Percentiles rank a stretch among this genome's conserved stretches.
phyloP scores from a whole-genome alignment of 2,797 vertebrate species.

The Xenopus petersii region DNA sequence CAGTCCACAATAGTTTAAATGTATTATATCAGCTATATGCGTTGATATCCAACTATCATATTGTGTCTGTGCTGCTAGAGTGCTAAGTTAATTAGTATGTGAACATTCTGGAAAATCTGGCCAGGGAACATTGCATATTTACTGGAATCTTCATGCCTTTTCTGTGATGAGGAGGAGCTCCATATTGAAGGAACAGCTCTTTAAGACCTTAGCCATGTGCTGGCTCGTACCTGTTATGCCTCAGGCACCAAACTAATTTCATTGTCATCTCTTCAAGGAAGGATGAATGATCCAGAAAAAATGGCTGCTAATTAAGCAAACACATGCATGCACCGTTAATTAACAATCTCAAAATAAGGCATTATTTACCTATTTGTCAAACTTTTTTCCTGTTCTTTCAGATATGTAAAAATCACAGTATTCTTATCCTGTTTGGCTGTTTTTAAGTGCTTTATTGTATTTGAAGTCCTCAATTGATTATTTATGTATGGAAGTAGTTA shows the following conservation, averaged over 20 bases:
- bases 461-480: conserved; percentile 32
- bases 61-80: too few species aligned
- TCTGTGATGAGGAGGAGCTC: neutral
- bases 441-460: conserved; percentile 30
- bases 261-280: neutral
- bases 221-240: neutral
- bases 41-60: too few species aligned
- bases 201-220: neutral
- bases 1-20: too few species aligned
- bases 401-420: too few species aligned
- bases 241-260: conserved; percentile 5
- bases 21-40: too few species aligned
- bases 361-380: neutral
- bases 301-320: neutral
- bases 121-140: neutral
- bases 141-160: neutral
- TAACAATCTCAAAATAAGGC: too few species aligned
- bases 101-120: neutral
- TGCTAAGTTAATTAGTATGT: neutral
- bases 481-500: conserved; percentile 21
- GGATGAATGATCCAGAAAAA: neutral
- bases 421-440: too few species aligned
- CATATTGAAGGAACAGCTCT: neutral
- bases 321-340: neutral
- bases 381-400: too few species aligned